These are phyloP conservation scores for Xiphydria camelus DNA, from an alignment of 2,888 invertebrate genomes.

Conservation along the genomic window DNA sequence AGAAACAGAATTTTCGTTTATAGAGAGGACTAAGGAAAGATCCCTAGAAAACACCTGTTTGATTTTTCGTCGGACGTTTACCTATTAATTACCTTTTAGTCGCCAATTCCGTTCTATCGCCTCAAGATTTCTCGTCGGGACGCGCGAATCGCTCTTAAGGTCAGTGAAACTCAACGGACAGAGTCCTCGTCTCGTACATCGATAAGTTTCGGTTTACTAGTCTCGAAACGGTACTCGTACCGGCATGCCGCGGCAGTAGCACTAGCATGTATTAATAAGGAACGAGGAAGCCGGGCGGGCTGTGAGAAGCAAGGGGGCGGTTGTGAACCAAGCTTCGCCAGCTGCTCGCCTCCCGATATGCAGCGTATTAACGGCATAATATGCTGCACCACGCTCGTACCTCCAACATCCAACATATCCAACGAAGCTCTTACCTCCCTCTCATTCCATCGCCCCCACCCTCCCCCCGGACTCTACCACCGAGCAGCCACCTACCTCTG, in stretches of 20 bases:
- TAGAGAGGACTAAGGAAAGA: no score
- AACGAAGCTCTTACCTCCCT: conserved; percentile 28
- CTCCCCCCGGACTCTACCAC: conserved; percentile 8
- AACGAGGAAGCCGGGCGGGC: conserved; percentile 5
- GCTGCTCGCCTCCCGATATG: conserved; percentile 48
- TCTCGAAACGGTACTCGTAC: conserved; percentile 38
- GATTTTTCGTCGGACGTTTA: no score
- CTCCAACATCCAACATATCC: conserved; percentile 40
- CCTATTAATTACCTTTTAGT: no score
- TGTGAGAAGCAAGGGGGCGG: conserved; percentile 14
- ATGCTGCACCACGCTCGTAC: conserved; percentile 46
- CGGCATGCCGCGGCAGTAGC: conserved; percentile 23
- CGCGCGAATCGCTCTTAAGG: no score
- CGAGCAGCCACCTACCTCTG: conserved; percentile 26
- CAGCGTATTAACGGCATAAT: conserved; percentile 52
- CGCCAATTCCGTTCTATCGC: no score
- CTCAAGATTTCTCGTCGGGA: no score
- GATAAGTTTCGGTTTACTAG: conserved; percentile 38
- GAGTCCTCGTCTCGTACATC: conserved; percentile 17
- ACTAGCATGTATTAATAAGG: conserved; percentile 41
- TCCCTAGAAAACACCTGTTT: no score
- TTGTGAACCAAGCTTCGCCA: conserved; percentile 48
- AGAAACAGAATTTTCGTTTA: no score
- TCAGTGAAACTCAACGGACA: no score
- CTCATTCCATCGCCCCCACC: conserved; percentile 12